These are phyloP conservation scores for Drosophila paracracens DNA, from an alignment of 2,888 invertebrate genomes.

Conservation along the genomic window DNA sequence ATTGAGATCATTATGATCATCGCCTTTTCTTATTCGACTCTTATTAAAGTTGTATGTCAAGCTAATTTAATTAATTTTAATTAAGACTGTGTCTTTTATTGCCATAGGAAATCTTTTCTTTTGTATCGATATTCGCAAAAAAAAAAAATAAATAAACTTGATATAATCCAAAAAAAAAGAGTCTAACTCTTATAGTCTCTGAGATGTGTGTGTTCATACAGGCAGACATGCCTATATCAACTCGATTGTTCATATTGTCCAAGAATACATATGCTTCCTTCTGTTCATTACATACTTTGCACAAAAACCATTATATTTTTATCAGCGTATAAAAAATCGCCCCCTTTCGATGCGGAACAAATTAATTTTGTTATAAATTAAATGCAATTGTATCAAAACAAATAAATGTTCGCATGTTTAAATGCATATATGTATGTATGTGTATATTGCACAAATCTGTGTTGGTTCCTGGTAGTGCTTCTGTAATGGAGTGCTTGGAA, in stretches of 20 bases:
- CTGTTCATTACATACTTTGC: background rate
- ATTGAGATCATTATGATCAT: background rate
- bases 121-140: background rate
- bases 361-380: background rate
- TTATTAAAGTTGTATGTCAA: background rate
- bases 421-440: background rate
- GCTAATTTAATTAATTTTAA: too few species aligned
- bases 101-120: background rate
- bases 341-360: background rate
- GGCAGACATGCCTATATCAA: accelerated
- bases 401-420: background rate
- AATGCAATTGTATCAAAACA: background rate
- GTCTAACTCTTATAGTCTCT: background rate
- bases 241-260: background rate
- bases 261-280: background rate
- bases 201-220: background rate
- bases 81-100: background rate
- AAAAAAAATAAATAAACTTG: background rate
- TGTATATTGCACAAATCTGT: background rate
- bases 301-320: background rate
- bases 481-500: slow-evolving; percentile 41
- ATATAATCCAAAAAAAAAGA: background rate
- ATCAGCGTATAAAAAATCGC: background rate
- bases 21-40: background rate
- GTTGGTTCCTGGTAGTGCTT: slow-evolving; percentile 8